Evolutionary conservation across 2,888 invertebrate genomes (phyloP).

Genomic region (Epirrhoe tristata): DNA sequence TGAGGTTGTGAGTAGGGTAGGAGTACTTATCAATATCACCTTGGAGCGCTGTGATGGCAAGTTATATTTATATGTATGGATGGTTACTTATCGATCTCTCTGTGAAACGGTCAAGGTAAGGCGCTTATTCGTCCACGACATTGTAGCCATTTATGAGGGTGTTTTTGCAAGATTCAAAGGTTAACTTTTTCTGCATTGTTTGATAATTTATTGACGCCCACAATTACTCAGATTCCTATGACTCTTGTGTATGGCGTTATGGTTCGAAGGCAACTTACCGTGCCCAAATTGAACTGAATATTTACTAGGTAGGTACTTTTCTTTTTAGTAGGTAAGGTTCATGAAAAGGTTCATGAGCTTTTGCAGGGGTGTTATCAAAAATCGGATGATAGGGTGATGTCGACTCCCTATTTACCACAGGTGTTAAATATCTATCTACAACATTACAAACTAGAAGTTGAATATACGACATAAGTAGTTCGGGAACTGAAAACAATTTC

Average conservation of each 20-base stretch:
- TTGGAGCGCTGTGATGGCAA: not conserved
- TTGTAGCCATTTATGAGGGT: not conserved
- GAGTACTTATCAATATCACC: too few species aligned
- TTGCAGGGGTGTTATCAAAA: too few species aligned
- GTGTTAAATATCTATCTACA: constrained; percentile 5
- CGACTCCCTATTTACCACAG: too few species aligned
- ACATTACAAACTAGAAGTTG: not conserved
- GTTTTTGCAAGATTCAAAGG: not conserved
- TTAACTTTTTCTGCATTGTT: not conserved
- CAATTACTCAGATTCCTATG: constrained; percentile 1
- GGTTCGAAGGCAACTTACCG: not conserved
- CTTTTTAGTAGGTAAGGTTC: too few species aligned
- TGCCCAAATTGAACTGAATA: too few species aligned
- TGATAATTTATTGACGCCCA: not conserved
- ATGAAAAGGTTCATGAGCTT: too few species aligned
- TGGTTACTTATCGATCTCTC: constrained; percentile 26
- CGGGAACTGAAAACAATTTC: constrained; percentile 11
- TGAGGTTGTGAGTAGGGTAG: too few species aligned
- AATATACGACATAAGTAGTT: constrained; percentile 8
- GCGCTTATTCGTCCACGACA: constrained; percentile 20
- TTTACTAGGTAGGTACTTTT: too few species aligned
- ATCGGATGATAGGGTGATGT: too few species aligned
- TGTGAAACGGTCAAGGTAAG: constrained; percentile 25
- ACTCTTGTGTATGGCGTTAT: constrained; percentile 12
- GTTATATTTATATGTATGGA: constrained; percentile 11